Base-by-base conservation (phyloP, 2,888 invertebrate species). In the Microctonus aethiopoides region DNA sequence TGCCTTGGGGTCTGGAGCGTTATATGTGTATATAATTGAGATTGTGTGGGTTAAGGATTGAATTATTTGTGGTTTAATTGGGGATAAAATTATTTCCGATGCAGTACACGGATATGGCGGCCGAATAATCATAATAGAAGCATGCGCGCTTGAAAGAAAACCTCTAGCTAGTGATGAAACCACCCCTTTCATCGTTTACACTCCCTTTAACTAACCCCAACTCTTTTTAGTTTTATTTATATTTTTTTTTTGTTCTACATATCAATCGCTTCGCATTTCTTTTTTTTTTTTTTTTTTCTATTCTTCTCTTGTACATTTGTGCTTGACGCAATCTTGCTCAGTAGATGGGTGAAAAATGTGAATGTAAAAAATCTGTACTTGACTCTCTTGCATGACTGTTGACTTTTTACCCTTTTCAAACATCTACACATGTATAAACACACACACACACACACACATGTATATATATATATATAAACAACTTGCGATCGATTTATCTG, bases 41-140 rank as follows among this genome's bases (percentile, higher is more conserved):
- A 51, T 39, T 54, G 62, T 54, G 16, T 63, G 63, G 41, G 63
- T 41, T 51, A 69, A 66, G 65, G 64, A 72, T 69, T 79, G 80
- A 79, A 80, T 84, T 83, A 83, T 82, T 83, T 80, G 81, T 80
- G 82, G 84, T 82, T 85, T 85, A 86, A 86, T 86, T 86, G 86
- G 84, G 83, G 84, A 84, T 81, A 82, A 86, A 86, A 86, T 85
- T 80, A 86, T 85, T 86, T 84, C 82, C 85, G 81, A 84, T 84
- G 84, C 83, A 81, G 82, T 82, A 81, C 80, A 78, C 83, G 79
- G 80, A 81, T 79, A 79, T 81, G 81, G 80, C 78, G 79, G 82
- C 80, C 80, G 81, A 83, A 81, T 85, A 84, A 85, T 85, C 84
- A 84, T 78, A 81, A 83, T 84, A 82, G 84, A 84, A 84, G 84